phyloP scores from a whole-genome alignment of 2,113 vertebrate genomes.

The Tyrannus savana region DNA sequence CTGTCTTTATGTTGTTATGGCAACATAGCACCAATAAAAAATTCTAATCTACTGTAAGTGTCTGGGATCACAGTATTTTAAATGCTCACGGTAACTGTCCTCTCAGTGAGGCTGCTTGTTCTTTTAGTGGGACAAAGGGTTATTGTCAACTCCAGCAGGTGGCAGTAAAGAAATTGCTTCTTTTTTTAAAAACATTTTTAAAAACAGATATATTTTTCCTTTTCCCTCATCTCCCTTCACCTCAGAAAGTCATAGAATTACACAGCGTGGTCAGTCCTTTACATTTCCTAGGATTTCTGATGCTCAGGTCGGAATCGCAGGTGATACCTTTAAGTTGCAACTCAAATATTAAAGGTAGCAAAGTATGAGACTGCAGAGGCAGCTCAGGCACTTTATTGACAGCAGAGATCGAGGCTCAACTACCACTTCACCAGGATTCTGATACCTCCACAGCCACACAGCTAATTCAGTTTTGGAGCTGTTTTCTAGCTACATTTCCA shows the following conservation, averaged over 20 bases:
- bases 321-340: not conserved
- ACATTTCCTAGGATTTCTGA: not conserved
- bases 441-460: not conserved
- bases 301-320: not conserved
- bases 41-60: constrained; percentile 85
- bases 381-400: not conserved
- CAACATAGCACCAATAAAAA: constrained; percentile 85
- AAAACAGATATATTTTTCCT: not conserved
- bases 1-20: constrained; percentile 85
- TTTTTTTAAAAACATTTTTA: not conserved
- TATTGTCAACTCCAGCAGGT: constrained; percentile 77
- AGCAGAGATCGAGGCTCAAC: not conserved
- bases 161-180: constrained; percentile 70
- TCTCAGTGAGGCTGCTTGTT: constrained; percentile 58
- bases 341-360: not conserved
- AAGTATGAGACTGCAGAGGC: not conserved
- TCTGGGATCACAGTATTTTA: constrained; percentile 80
- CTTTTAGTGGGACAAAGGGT: constrained; percentile 58
- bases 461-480: not conserved
- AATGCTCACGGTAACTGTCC: constrained; percentile 77
- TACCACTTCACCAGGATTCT: not conserved
- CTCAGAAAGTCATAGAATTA: not conserved
- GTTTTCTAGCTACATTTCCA: not conserved
- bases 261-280: not conserved
- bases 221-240: not conserved